Evolutionary conservation across 2,113 vertebrate genomes (phyloP), one percentile per base, ranked within the genome.

Genomic region (Aplodontia rufa): DNA sequence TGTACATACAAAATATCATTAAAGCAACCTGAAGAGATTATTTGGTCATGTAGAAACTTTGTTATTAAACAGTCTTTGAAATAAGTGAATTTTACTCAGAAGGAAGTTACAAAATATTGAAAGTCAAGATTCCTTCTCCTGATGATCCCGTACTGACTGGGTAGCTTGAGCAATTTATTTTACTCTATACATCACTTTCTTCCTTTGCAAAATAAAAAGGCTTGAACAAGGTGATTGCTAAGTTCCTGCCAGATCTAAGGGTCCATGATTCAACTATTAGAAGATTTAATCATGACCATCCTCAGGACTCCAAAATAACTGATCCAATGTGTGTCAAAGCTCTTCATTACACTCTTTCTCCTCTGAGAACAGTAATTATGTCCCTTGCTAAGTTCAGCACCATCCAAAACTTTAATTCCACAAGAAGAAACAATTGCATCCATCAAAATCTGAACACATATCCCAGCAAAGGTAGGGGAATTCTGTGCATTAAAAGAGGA

Each of bases 381-480:
- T 42, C 51, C 47, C 35, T 90, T 37, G 66, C n/a, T 53, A 28
- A 60, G 19, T 60, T 66, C 1, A n/a, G 6, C 32, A 79, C 10
- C 45, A 17, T 37, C 8, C 8, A 35, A 84, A 91, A 55, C 1
- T 60, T 30, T 40, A 81, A 92, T 62, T 20, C 68, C 85, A 37
- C 4, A 74, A 49, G 49, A 81, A 88, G 30, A 6, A 71, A 84
- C 9, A 80, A 37, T 0, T 51, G 0, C 0, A 47, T 35, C 19
- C 3, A 20, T 37, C 72, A 84, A 80, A 92, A 93, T 81, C 6
- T 72, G 71, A 94, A 88, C 22, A 85, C 35, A 4, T 58, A 93
- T 74, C 9, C 26, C 22, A 40, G 35, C 13, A 76, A 96, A 90
- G 37, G 14, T 49, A 68, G 35, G 24, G 0, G 1, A 19, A 49